phyloP scores from a whole-genome alignment of 1,140 invertebrate species.

The Nasonia giraulti region DNA sequence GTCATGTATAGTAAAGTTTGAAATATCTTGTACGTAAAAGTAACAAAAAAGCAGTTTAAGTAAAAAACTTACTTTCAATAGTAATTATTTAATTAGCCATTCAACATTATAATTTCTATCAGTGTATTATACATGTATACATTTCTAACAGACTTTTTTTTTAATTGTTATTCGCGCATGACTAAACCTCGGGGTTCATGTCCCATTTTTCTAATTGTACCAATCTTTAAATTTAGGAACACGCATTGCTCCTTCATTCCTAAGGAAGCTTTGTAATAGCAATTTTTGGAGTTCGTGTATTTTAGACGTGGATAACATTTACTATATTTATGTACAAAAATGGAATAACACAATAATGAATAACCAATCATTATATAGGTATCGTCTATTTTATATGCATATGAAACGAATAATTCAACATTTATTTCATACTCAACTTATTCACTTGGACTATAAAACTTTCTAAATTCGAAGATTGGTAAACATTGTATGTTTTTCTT shows the following conservation, averaged over 20 bases:
- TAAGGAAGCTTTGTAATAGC: too few relatives aligned
- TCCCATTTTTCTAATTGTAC: background rate
- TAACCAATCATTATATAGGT: background rate
- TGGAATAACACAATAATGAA: background rate
- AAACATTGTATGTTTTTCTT: background rate
- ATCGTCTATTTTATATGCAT: background rate
- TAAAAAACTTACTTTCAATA: too few relatives aligned
- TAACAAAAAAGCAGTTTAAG: too few relatives aligned
- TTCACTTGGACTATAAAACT: background rate
- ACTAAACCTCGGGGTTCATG: background rate
- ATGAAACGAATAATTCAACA: background rate
- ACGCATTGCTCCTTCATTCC: background rate
- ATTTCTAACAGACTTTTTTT: slow-evolving; percentile 23
- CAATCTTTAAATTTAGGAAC: background rate
- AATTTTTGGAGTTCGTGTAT: too few relatives aligned
- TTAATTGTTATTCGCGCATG: background rate
- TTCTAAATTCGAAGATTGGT: background rate
- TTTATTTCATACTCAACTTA: background rate
- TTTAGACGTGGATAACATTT: too few relatives aligned
- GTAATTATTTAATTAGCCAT: background rate
- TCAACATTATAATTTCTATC: background rate
- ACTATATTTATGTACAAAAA: background rate
- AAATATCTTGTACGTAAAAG: too few relatives aligned
- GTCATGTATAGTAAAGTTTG: too few relatives aligned
- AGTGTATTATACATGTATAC: background rate